phyloP scores from a whole-genome alignment of 1,140 invertebrate genomes.

The Agrilus planipennis region DNA sequence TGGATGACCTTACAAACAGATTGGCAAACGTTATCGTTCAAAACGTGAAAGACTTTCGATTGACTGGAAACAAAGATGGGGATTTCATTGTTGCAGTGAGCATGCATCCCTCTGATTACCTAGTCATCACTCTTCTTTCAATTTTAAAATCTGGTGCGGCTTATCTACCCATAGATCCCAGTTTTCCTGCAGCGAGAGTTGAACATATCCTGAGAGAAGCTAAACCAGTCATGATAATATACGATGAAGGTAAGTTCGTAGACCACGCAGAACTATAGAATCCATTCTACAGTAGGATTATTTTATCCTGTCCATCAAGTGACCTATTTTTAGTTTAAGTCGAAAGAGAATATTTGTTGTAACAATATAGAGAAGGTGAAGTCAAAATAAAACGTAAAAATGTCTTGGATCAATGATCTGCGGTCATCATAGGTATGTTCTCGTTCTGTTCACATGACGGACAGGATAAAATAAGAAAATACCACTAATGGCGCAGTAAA shows the following conservation, averaged over 20 bases:
- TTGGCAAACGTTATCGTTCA: conserved; percentile 44
- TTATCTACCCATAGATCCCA: conserved; percentile 69
- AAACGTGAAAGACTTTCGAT: conserved; percentile 28
- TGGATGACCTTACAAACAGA: conserved; percentile 46
- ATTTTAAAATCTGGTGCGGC: conserved; percentile 71
- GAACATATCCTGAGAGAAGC: conserved; percentile 67
- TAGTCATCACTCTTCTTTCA: conserved; percentile 56
- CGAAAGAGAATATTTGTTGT: too few species aligned
- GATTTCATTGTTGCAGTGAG: conserved; percentile 62
- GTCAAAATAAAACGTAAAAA: background rate
- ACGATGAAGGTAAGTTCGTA: conserved; percentile 39
- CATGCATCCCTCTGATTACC: conserved; percentile 58
- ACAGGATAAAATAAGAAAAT: too few species aligned
- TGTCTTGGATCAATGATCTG: background rate
- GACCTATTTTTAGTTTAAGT: background rate
- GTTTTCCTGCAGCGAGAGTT: conserved; percentile 59
- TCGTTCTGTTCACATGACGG: too few species aligned
- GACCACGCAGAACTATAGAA: background rate
- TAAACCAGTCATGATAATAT: conserved; percentile 54
- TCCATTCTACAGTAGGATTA: background rate
- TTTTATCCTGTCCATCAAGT: conserved; percentile 1
- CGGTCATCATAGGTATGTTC: too few species aligned
- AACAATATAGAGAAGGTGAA: too few species aligned
- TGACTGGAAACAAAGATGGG: conserved; percentile 44
- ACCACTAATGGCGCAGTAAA: too few species aligned